Percentiles rank a stretch among this genome's conserved stretches.
Evolutionary conservation across 2,113 vertebrate genomes (phyloP).

Genomic region (Otus sunia): DNA sequence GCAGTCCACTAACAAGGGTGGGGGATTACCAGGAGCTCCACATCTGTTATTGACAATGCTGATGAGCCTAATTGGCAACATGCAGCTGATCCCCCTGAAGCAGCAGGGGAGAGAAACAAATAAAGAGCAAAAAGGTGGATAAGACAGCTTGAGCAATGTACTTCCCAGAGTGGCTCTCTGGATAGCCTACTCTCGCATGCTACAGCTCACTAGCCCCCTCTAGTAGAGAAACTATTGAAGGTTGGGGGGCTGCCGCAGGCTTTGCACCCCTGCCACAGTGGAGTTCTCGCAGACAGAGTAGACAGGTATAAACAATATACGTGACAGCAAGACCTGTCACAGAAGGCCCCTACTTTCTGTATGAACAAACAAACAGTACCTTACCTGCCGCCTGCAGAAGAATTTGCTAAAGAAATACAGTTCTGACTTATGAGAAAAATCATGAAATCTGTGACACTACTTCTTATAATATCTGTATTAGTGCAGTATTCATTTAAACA

Average conservation of each 20-base stretch:
- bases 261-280: accelerated
- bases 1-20: constrained; percentile 45
- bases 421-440: not conserved
- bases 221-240: accelerated
- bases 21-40: constrained; percentile 52
- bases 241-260: not conserved
- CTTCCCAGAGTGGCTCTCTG: not conserved
- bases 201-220: not conserved
- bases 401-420: not conserved
- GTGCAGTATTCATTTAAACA: not conserved
- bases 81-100: constrained; percentile 56
- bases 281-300: not conserved
- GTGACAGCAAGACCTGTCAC: no score
- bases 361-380: not conserved
- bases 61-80: constrained; percentile 63
- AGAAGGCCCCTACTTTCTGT: not conserved
- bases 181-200: not conserved
- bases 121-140: constrained; percentile 21
- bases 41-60: constrained; percentile 66
- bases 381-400: not conserved
- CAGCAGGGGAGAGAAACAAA: constrained; percentile 49
- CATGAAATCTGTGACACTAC: not conserved
- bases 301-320: accelerated
- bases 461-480: not conserved
- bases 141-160: not conserved